Evolutionary conservation across 2,797 vertebrate genomes (phyloP), one percentile per base, ranked within the genome.

Genomic region (Eutrigla gurnardus): DNA sequence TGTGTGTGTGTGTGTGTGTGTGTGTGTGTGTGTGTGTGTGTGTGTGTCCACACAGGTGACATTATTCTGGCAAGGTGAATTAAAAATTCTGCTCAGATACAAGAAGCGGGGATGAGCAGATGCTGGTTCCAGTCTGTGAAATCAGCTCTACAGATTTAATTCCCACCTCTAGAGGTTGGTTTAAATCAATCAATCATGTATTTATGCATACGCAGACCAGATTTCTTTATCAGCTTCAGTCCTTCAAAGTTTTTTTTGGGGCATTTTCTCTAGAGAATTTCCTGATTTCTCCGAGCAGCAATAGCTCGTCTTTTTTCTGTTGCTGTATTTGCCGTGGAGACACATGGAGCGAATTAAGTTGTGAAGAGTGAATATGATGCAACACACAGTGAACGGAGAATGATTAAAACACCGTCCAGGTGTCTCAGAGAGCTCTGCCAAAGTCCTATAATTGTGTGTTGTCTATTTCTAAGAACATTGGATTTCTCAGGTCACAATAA

Each of bases 111-210:
- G 64, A 86, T 8, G 33, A 59, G 47, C 81, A 81, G 83, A 84
- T 83, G 82, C 57, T 76, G 60, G 66, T 69, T 86, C 68, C 74
- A 82, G 74, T 75, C 58, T 60, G 68, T 65, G 65, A 55, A 52
- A 80, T 57, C 74, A 43, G 42, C 68, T 73, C 17, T 40, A 6
- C 36, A 62, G 65, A 55, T 57, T 1, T 68, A 45, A 64, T 37
- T 52, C 15, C 13, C 14, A 58, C 59, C 40, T 61, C 46, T 14
- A 59, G 55, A 32, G 15, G 37, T 62, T 52, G 25, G 32, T 18
- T 32, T 17, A 65, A 65, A 42, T 65, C 52, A 70, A 62, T 61
- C 53, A 68, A 53, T 72, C 46, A 60, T 13, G 25, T 36, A 12
- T 62, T 35, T 60, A 15, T 33, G 3, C 25, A 25, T 25, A 25